Base-by-base conservation (phyloP, 1,140 invertebrate genomes). In the Nixonia krombeini region DNA sequence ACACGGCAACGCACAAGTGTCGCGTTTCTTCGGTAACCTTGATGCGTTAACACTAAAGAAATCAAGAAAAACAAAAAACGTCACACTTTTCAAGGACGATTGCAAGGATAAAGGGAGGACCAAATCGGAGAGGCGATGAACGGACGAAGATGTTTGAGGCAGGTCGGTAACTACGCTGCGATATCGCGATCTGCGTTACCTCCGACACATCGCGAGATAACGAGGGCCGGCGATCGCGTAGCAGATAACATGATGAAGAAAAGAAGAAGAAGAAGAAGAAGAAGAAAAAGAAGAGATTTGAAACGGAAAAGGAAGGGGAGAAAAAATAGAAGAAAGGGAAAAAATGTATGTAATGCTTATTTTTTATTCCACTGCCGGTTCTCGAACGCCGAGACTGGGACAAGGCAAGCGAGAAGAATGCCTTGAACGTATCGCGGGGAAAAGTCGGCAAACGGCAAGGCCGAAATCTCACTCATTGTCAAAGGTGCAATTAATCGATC, bases 151-250 rank as follows among this genome's bases (percentile, higher is more conserved):
- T 38, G 51, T 67, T 79, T 79, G 70, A 79, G 75, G 74, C 74
- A 79, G 76, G 76, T 79, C 76, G 76, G 76, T 72, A 73, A 74
- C 58, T 66, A 66, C 63, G 72, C 50, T 53, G 47, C 40, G 49
- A 58, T 37, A 59, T 72, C 70, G 62, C 55, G 51, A 75, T 51
- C 63, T 66, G 73, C 67, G 64, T 74, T 71, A 68, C 58, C 72
- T 77, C 73, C 76, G 66, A 76, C 76, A 58, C 63, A 50, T n/a
- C n/a, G n/a, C n/a, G n/a, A n/a, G 66, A 77, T 74, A 72, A 57
- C 57, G 47, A 63, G 16, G 17, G 53, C n/a, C n/a, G n/a, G n/a
- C n/a, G n/a, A n/a, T n/a, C n/a, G n/a, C n/a, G n/a, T n/a, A n/a
- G n/a, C n/a, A n/a, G n/a, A n/a, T n/a, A n/a, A n/a, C n/a, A n/a